These are phyloP conservation scores for Andricus quercusramuli DNA, from an alignment of 2,888 invertebrate genomes.

Conservation along the genomic window DNA sequence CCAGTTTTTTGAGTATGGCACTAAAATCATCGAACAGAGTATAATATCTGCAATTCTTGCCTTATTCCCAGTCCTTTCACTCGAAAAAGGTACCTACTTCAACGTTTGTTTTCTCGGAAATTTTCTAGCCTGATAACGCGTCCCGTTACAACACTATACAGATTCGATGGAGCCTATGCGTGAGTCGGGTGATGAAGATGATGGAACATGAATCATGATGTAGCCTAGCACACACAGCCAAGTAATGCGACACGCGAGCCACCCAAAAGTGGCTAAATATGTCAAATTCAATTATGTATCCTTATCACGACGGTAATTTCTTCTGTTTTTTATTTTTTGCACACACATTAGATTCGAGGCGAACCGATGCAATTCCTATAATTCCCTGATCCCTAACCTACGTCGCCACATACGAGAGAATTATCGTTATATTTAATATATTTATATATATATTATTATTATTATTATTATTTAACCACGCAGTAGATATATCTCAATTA, in stretches of 20 bases:
- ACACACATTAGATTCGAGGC: conserved; percentile 62
- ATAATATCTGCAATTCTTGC: conserved; percentile 53
- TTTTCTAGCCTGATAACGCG: conserved; percentile 35
- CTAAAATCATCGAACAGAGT: conserved; percentile 66
- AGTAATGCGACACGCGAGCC: conserved; percentile 71
- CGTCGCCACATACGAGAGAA: conserved; percentile 63
- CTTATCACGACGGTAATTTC: conserved; percentile 52
- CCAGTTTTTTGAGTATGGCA: conserved; percentile 66
- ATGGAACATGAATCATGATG: conserved; percentile 73
- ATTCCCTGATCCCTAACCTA: conserved; percentile 69
- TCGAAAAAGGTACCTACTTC: conserved; percentile 8
- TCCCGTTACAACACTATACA: conserved; percentile 48
- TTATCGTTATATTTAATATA: conserved; percentile 54
- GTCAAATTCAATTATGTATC: conserved; percentile 57
- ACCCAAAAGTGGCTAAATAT: conserved; percentile 54
- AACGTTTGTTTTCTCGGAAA: conserved; percentile 29
- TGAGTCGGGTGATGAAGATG: conserved; percentile 64
- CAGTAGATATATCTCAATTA: conserved; percentile 58
- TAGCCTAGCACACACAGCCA: conserved; percentile 78
- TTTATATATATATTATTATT: conserved; percentile 8
- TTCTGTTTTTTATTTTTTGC: neutral
- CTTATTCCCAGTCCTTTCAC: conserved; percentile 36
- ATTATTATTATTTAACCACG: conserved; percentile 50
- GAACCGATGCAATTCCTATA: conserved; percentile 74
- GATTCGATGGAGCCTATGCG: conserved; percentile 59